A percentile compares a stretch with the other conserved stretches of the same genome.
Conservation (phyloP, 1,140 invertebrate species). For the Drosophila ercepeae region DNA sequence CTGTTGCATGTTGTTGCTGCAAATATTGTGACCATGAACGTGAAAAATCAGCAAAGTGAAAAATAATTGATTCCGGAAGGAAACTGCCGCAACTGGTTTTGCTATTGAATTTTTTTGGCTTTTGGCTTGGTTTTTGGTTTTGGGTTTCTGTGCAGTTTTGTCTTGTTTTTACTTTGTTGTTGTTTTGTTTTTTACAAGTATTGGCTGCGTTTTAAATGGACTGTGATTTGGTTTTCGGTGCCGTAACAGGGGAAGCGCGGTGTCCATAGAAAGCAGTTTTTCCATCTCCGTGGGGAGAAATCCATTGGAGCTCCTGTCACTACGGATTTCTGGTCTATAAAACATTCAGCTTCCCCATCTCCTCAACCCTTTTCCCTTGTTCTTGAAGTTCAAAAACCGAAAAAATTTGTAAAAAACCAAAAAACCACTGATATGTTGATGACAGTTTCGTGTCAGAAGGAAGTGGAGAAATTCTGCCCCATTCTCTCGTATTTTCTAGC, state of each 20-base stretch:
- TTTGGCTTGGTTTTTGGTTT: slow-evolving; percentile 19
- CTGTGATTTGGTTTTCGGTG: slow-evolving; percentile 49
- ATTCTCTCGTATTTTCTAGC: slow-evolving; percentile 5
- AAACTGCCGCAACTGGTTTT: slow-evolving; percentile 77
- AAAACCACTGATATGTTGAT: slow-evolving; percentile 58
- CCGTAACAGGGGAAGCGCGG: slow-evolving; percentile 54
- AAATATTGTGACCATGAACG: slow-evolving; percentile 74
- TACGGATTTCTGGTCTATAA: slow-evolving; percentile 51
- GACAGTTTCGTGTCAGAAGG: slow-evolving; percentile 76
- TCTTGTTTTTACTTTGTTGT: slow-evolving; percentile 1
- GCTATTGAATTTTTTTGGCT: slow-evolving; percentile 5
- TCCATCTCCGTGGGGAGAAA: slow-evolving; percentile 28
- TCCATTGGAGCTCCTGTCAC: slow-evolving; percentile 13
- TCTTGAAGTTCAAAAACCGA: not conserved
- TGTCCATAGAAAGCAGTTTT: slow-evolving; percentile 39
- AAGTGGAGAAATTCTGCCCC: slow-evolving; percentile 71
- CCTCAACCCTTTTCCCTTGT: not conserved
- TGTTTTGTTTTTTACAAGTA: slow-evolving; percentile 1
- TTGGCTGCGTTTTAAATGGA: not conserved
- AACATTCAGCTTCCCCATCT: slow-evolving; percentile 1
- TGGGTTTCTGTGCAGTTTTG: slow-evolving; percentile 1
- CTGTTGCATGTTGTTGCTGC: slow-evolving; percentile 43
- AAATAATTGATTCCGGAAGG: slow-evolving; percentile 81
- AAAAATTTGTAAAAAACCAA: slow-evolving; percentile 46
- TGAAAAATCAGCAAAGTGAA: slow-evolving; percentile 74